Conservation (phyloP, 2,888 invertebrate genomes). For the Drosophila robusta region DNA sequence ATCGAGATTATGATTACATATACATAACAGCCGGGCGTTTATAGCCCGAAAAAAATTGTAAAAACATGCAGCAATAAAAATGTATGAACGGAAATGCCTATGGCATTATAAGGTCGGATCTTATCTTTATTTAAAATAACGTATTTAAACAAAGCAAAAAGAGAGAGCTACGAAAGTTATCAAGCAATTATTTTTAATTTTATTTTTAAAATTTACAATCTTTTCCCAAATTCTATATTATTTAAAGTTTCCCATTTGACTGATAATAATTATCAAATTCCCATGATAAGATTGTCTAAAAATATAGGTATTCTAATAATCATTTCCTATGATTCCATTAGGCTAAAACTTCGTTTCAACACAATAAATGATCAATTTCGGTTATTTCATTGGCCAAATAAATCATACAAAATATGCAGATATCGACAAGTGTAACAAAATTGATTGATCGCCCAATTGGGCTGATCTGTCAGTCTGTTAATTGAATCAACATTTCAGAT, state of each 20-base stretch:
- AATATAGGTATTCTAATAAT: background rate
- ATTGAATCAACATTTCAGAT: constrained; percentile 43
- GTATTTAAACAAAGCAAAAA: background rate
- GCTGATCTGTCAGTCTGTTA: constrained; percentile 51
- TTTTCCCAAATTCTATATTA: background rate
- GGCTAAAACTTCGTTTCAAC: background rate
- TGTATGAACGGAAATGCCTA: constrained; percentile 40
- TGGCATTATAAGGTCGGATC: background rate
- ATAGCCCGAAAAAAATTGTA: constrained; percentile 14
- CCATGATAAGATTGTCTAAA: background rate
- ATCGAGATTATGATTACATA: constrained; percentile 61
- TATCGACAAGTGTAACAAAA: constrained; percentile 42
- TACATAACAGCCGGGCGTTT: constrained; percentile 18
- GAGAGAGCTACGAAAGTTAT: background rate
- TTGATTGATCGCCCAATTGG: constrained; percentile 64
- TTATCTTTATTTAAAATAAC: too few species aligned
- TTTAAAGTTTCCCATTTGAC: background rate
- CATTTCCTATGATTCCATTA: background rate
- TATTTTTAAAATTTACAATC: too few species aligned
- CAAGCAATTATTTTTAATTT: background rate
- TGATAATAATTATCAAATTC: background rate
- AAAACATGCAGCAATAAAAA: constrained; percentile 11
- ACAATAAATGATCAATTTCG: constrained; percentile 6
- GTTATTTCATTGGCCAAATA: constrained; percentile 5
- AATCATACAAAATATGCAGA: constrained; percentile 17